Base-by-base conservation (phyloP, 2,797 vertebrate species). In the Psittacula echo region DNA sequence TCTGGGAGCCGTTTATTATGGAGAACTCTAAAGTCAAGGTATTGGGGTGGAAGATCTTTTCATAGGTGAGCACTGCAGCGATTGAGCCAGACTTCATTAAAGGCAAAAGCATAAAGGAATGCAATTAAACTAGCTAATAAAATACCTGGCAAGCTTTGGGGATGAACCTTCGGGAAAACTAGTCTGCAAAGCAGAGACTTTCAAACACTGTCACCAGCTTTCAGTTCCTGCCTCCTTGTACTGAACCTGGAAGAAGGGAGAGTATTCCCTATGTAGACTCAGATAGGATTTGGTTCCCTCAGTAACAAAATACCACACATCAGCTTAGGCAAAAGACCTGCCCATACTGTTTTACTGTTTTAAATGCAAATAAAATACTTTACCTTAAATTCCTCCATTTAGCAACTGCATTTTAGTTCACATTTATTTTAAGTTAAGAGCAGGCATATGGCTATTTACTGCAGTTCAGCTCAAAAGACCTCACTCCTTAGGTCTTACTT, bases 251-350 rank as follows among this genome's bases (percentile, higher is more conserved):
- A 67, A 86, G 7, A 71, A 39, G 41, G 62, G 16, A 37, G 29
- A 47, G 5, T 51, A 51, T 2, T 37, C 18, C 68, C 20, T 30
- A 2, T 45, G 27, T 39, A 39, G 14, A 60, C 16, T 42, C 17
- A 45, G 2, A 9, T 24, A 26, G 50, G 11, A 54, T 86, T 80
- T 75, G 13, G 5, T 54, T 78, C 8, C 32, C 32, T 32, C 47
- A 29, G 19, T 30, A 30, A 26, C 41, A 75, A 75, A 29, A 29
- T 58, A 34, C 5, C 30, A 29, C 16, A 54, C 0, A 0, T 24
- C 39, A 70, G 6, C 39, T 91, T 77, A 48, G 32, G 45, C 37
- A 85, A 53, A 78, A 26, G 50, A 39, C 15, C 37, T 78, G 26
- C 10, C 42, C 22, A 7, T 48, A 14, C 29, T 64, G 5, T 67